These are phyloP conservation scores for Dromiciops gliroides DNA, from an alignment of 2,113 vertebrate genomes.

Conservation along the genomic window DNA sequence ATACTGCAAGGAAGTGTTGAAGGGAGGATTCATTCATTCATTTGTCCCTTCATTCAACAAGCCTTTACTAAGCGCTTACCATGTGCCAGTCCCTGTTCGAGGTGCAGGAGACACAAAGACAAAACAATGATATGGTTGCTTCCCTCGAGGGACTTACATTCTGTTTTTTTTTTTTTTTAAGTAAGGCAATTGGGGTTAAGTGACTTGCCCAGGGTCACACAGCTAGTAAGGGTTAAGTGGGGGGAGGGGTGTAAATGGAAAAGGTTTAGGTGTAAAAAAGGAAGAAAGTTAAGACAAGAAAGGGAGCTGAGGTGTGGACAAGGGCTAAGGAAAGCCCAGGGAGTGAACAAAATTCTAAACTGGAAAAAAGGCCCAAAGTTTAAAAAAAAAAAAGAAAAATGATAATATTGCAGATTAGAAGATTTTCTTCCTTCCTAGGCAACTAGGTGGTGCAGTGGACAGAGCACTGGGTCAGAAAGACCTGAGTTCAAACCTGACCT, in stretches of 20 bases:
- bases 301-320: neutral
- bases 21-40: neutral
- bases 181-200: no score
- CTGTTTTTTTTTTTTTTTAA: no score
- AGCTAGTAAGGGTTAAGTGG: no score
- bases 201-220: no score
- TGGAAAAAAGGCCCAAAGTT: neutral
- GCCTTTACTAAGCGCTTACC: neutral
- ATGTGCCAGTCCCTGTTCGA: no score
- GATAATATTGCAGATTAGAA: neutral
- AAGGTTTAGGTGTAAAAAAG: neutral
- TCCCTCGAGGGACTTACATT: neutral
- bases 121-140: neutral
- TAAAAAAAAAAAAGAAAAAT: no score
- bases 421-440: neutral
- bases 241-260: neutral
- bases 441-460: neutral
- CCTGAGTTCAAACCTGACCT: neutral
- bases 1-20: neutral
- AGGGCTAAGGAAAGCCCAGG: neutral
- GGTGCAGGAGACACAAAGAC: neutral
- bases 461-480: neutral
- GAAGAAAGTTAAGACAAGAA: neutral
- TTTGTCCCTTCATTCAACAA: neutral
- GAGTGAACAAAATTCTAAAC: neutral